Conservation (phyloP, 2,797 vertebrate genomes). For the Danio jaintianensis region DNA sequence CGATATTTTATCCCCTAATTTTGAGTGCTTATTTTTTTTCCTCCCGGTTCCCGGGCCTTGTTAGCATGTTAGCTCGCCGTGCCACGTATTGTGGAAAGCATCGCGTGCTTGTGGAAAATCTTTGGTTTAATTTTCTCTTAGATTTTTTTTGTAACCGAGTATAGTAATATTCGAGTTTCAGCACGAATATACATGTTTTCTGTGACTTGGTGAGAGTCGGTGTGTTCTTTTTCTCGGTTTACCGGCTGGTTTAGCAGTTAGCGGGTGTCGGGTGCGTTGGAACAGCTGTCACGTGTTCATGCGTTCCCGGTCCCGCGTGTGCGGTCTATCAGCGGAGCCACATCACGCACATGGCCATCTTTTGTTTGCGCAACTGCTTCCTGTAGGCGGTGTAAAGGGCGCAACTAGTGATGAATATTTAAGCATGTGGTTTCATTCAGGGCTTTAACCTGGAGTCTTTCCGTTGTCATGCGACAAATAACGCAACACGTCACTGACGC, state of each 20-base stretch:
- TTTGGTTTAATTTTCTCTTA: accelerated
- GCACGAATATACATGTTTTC: not conserved
- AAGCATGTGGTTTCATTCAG: accelerated
- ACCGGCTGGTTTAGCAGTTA: not conserved
- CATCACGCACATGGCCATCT: not conserved
- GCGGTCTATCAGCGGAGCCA: not conserved
- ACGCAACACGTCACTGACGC: accelerated
- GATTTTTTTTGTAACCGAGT: accelerated
- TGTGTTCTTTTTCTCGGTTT: not conserved
- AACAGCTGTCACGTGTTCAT: not conserved
- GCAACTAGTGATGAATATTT: no score
- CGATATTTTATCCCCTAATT: accelerated
- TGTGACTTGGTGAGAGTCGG: accelerated
- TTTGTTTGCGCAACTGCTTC: not conserved
- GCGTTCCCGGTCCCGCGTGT: not conserved
- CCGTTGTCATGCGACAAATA: not conserved
- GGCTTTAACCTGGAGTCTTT: not conserved
- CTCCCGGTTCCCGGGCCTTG: not conserved
- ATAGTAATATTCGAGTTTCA: accelerated
- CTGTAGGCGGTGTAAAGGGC: not conserved
- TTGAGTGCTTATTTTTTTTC: not conserved
- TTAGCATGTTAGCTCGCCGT: slow-evolving; percentile 7
- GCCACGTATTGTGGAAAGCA: slow-evolving; percentile 34
- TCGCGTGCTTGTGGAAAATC: not conserved
- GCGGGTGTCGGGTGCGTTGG: slow-evolving; percentile 12